Percentiles rank a stretch among this genome's conserved stretches.
Conservation (phyloP, 2,113 vertebrate genomes). For the Pseudonaja textilis region DNA sequence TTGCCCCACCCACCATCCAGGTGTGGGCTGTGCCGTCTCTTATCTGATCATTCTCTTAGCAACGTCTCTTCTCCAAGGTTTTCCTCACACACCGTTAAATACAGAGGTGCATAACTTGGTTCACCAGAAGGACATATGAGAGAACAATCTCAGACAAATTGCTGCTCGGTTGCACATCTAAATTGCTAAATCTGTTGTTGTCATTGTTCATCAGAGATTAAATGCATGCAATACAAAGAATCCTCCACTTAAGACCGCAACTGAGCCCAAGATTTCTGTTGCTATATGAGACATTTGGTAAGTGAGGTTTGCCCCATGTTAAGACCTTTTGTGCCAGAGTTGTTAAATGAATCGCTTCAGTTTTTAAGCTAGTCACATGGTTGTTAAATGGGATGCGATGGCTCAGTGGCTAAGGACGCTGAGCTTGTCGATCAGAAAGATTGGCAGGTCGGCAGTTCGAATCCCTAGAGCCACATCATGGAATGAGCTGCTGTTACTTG, state of each 20-base stretch:
- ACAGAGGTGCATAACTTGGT: neutral
- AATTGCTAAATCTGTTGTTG: neutral
- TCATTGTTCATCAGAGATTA: neutral
- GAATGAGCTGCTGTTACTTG: too few relatives aligned
- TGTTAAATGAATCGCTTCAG: too few relatives aligned
- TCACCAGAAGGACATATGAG: neutral
- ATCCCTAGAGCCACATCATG: too few relatives aligned
- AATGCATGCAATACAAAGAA: neutral
- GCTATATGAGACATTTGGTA: too few relatives aligned
- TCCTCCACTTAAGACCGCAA: neutral
- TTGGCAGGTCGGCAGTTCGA: fast-evolving
- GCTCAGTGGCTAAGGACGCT: too few relatives aligned
- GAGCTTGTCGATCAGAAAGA: too few relatives aligned
- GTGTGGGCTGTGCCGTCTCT: neutral
- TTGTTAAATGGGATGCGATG: too few relatives aligned
- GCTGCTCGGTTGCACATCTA: neutral
- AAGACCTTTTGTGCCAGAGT: too few relatives aligned
- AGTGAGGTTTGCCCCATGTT: too few relatives aligned
- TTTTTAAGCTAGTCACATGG: too few relatives aligned
- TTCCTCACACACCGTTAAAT: neutral
- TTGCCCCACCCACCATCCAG: neutral
- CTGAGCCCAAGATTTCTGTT: too few relatives aligned
- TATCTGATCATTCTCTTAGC: neutral
- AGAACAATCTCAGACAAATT: neutral
- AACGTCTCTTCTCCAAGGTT: neutral